Percentiles rank a stretch among this genome's conserved stretches.
Conservation (phyloP, 2,797 vertebrate genomes). For the Pagetopsis macropterus region DNA sequence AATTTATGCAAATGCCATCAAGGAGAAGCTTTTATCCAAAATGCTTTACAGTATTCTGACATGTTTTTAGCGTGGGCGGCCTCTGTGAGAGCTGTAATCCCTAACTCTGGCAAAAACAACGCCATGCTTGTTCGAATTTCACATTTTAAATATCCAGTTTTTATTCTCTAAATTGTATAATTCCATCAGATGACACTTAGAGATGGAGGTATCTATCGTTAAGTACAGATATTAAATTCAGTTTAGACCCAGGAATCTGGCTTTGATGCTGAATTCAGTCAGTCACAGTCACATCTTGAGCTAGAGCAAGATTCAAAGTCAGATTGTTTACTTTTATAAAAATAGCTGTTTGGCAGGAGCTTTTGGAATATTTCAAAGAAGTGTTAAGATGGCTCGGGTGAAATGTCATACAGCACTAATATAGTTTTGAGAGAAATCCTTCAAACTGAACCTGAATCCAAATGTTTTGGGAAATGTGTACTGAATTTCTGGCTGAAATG, state of each 20-base stretch:
- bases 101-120: conserved; percentile 43
- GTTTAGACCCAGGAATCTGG: conserved; percentile 18
- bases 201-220: background rate
- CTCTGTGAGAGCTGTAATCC: conserved; percentile 49
- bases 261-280: conserved; percentile 39
- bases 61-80: conserved; percentile 47
- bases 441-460: too few species aligned
- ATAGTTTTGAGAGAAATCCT: background rate
- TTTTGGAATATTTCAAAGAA: conserved; percentile 22
- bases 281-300: conserved; percentile 23
- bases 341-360: conserved; percentile 42
- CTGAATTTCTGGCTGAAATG: too few species aligned
- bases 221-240: conserved; percentile 9
- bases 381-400: background rate
- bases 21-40: conserved; percentile 45
- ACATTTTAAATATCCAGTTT: conserved; percentile 42
- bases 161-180: conserved; percentile 15
- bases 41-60: conserved; percentile 32
- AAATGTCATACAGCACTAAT: conserved; percentile 26
- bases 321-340: conserved; percentile 44
- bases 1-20: conserved; percentile 56
- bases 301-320: conserved; percentile 21
- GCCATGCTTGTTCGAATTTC: conserved; percentile 40
- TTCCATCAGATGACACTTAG: background rate
- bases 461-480: too few species aligned